phyloP scores from a whole-genome alignment of 2,113 vertebrate species.

The Dromas ardeola region DNA sequence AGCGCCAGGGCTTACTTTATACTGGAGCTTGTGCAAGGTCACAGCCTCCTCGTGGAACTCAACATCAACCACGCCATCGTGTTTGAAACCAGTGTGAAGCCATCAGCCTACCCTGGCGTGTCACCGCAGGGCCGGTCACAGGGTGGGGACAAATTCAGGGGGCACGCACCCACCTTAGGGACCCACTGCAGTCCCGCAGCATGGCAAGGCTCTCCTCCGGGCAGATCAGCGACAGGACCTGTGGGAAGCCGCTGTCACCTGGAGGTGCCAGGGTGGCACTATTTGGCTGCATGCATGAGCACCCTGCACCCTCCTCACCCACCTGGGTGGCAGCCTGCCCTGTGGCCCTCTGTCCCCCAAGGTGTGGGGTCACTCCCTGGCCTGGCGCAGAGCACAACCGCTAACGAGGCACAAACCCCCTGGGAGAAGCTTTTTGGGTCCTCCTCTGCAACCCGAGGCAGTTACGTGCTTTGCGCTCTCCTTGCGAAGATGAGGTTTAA shows the following conservation, averaged over 20 bases:
- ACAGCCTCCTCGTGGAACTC: not conserved
- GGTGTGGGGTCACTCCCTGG: rapidly evolving
- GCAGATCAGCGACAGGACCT: rapidly evolving
- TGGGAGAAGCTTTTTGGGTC: not conserved
- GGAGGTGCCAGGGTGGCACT: not conserved
- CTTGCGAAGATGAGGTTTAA: not conserved
- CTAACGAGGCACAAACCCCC: not conserved
- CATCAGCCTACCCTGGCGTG: not conserved
- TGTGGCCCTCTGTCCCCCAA: not conserved
- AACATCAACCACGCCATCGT: not conserved
- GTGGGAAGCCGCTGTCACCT: not conserved
- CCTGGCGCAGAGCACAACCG: not conserved
- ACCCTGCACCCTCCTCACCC: not conserved
- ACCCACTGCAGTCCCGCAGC: not conserved
- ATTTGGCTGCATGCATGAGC: not conserved
- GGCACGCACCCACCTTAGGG: not conserved
- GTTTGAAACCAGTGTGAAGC: not conserved
- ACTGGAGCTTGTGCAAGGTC: not conserved
- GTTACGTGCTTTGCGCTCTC: not conserved
- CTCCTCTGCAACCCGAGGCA: not conserved
- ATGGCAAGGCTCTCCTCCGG: not conserved
- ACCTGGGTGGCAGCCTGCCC: not conserved
- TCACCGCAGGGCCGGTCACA: not conserved
- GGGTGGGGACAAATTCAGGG: not conserved
- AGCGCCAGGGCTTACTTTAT: not conserved